Percentiles rank a stretch among this genome's conserved stretches.
phyloP scores from a whole-genome alignment of 2,888 invertebrate species.

The Neoascia interrupta region DNA sequence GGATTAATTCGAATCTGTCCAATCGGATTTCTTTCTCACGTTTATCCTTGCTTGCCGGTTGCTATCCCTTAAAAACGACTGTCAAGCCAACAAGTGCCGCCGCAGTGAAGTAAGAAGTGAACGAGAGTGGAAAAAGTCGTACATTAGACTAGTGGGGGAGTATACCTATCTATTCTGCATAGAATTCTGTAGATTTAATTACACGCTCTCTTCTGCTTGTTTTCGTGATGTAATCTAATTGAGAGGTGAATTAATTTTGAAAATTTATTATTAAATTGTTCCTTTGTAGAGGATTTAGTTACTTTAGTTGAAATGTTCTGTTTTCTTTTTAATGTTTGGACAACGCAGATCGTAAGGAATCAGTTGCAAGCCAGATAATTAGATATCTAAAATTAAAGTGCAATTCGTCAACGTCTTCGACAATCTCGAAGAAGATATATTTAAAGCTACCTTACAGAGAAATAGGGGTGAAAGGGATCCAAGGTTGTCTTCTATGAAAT shows the following conservation, averaged over 20 bases:
- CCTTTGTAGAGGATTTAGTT: too few relatives aligned
- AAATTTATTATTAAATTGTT: slow-evolving; percentile 21
- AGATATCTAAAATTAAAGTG: too few relatives aligned
- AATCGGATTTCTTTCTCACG: slow-evolving; percentile 4
- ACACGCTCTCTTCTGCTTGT: slow-evolving; percentile 16
- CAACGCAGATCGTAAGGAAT: too few relatives aligned
- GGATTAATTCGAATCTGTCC: background rate
- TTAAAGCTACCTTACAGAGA: too few relatives aligned
- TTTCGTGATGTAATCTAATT: slow-evolving; percentile 22
- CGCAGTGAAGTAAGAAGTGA: background rate
- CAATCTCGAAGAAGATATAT: too few relatives aligned
- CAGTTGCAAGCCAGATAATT: too few relatives aligned
- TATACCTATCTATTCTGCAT: background rate
- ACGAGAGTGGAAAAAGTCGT: background rate
- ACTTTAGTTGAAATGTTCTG: too few relatives aligned
- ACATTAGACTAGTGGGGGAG: slow-evolving; percentile 4
- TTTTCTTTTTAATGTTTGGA: too few relatives aligned
- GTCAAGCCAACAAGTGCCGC: slow-evolving; percentile 1
- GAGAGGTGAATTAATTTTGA: slow-evolving; percentile 14
- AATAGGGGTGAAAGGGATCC: too few relatives aligned
- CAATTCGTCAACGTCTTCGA: too few relatives aligned
- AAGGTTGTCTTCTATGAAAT: too few relatives aligned
- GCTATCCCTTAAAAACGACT: background rate
- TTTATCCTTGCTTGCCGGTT: background rate
- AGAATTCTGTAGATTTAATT: slow-evolving; percentile 17